Evolutionary conservation across 2,888 invertebrate genomes (phyloP), one percentile per base, ranked within the genome.

Genomic region (Zygogramma bicolorata): DNA sequence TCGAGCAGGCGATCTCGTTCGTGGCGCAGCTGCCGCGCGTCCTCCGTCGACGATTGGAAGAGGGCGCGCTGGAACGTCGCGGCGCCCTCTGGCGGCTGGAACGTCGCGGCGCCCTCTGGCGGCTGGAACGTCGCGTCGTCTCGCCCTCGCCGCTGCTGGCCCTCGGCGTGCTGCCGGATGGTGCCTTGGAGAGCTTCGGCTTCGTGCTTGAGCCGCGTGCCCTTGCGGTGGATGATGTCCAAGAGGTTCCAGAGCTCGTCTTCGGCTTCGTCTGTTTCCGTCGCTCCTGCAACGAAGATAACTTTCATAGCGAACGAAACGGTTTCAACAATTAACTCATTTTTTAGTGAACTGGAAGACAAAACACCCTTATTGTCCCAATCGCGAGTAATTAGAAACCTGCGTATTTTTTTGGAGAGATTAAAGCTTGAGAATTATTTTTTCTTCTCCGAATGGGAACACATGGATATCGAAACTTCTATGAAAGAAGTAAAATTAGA

Each of bases 191-290:
- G 89, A 81, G 92, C 89, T 13, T 91, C 90, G 25, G 86, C 85
- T 80, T 91, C 91, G 73, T 90, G 88, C 83, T 90, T 88, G 76
- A 91, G 88, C 68, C 90, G 86, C 10, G 90, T 89, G 80, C 95
- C 91, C 82, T 93, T 95, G 72, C 94, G 90, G 83, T 96, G 95
- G 82, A 96, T 96, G 83, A 95, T 93, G 86, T 96, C 96, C 81
- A 96, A 89, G 58, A 96, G 89, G 82, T 94, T 94, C 92, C 95
- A 94, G 63, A 96, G 88, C 84, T 96, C 96, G 85, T 95, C 77
- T 61, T 77, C 77, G 49, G 71, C 71, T 38, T 77, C 75, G 63
- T 77, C 77, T 31, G 42, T 70, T 34, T 77, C 77, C 13, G 71
- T 46, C 7, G 59, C 70, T 15, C 75, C 77, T 77, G 69, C 13